Percentiles rank a stretch among this genome's conserved stretches.
These are phyloP conservation scores for Lepeophtheirus nordmannii DNA, from an alignment of 2,888 invertebrate genomes.

Conservation along the genomic window DNA sequence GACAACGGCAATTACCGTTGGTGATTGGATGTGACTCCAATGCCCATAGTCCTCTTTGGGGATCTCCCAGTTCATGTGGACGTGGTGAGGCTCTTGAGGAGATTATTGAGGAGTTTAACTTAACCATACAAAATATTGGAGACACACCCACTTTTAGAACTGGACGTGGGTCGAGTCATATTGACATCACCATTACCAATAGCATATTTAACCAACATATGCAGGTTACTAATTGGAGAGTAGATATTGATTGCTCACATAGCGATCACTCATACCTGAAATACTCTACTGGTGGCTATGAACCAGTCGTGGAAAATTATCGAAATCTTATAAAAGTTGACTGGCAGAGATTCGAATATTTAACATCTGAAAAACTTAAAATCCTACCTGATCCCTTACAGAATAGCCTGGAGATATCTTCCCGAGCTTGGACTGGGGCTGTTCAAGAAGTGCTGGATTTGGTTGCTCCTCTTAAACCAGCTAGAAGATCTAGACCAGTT, in stretches of 20 bases:
- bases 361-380: background rate
- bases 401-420: background rate
- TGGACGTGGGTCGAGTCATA: background rate
- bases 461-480: background rate
- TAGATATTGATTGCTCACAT: background rate
- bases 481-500: background rate
- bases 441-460: background rate
- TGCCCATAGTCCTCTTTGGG: background rate
- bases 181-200: background rate
- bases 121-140: background rate
- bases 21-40: background rate
- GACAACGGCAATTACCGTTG: background rate
- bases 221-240: background rate
- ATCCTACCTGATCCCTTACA: background rate
- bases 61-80: background rate
- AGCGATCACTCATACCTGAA: background rate
- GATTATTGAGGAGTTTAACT: background rate
- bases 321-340: background rate
- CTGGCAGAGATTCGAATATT: background rate
- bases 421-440: background rate
- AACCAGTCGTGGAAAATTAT: slow-evolving; percentile 1
- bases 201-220: background rate
- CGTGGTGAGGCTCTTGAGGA: background rate
- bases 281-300: background rate
- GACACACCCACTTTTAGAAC: background rate